phyloP scores from a whole-genome alignment of 2,888 invertebrate genomes.

The Nowickia ferox region DNA sequence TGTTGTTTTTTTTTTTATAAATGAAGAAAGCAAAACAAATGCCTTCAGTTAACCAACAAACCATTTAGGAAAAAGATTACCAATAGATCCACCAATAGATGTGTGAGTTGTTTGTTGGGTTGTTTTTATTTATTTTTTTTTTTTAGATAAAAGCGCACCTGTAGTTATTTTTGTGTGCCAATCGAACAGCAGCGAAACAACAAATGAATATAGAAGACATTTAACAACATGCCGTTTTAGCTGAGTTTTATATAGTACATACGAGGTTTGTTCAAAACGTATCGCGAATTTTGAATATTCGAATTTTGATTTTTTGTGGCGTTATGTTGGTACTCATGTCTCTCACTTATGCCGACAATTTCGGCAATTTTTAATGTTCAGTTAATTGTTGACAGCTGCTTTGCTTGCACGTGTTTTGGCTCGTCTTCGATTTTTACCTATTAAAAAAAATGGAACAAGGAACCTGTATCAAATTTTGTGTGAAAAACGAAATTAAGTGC shows the following conservation, averaged over 20 bases:
- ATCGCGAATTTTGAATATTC: too few species aligned
- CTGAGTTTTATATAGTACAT: neutral
- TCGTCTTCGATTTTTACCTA: too few species aligned
- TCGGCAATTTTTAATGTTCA: too few species aligned
- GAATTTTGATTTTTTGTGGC: too few species aligned
- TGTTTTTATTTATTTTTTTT: conserved; percentile 3
- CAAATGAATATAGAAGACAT: neutral
- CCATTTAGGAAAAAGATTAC: conserved; percentile 39
- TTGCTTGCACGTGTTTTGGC: too few species aligned
- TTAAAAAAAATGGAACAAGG: too few species aligned
- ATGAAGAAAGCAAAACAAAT: conserved; percentile 48
- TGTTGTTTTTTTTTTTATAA: conserved; percentile 32
- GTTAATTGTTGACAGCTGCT: too few species aligned
- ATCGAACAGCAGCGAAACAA: neutral
- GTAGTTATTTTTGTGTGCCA: conserved; percentile 36
- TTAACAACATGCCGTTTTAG: conserved; percentile 26
- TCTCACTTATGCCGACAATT: too few species aligned
- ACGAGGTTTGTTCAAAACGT: too few species aligned
- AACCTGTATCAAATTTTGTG: too few species aligned
- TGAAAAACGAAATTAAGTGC: too few species aligned
- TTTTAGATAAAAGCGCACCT: conserved; percentile 50
- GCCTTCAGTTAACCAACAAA: conserved; percentile 18
- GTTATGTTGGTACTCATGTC: too few species aligned
- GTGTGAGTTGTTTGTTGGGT: neutral
- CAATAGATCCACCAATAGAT: conserved; percentile 20